A percentile compares a stretch with the other conserved stretches of the same genome.
phyloP scores from a whole-genome alignment of 2,888 invertebrate species.

The Octonoba sinensis region DNA sequence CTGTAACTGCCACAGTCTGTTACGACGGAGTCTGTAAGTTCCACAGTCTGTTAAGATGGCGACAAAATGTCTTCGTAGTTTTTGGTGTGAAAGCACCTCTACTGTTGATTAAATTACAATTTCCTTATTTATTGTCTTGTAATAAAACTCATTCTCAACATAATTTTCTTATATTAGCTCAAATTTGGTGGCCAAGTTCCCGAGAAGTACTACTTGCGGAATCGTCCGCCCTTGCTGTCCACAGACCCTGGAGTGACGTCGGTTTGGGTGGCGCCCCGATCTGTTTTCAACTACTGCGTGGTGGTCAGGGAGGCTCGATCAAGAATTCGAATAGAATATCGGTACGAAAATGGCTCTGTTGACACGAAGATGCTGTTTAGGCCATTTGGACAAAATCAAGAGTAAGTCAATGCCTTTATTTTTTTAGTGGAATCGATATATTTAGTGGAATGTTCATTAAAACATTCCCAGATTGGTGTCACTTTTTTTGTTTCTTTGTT shows the following conservation, averaged over 20 bases:
- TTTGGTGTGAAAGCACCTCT: too few species aligned
- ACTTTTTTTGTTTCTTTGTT: too few species aligned
- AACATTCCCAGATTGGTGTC: too few species aligned
- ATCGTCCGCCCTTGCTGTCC: constrained; percentile 2
- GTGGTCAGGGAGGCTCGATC: constrained; percentile 6
- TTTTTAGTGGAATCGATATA: too few species aligned
- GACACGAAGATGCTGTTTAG: constrained; percentile 23
- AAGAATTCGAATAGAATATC: constrained; percentile 13
- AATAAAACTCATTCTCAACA: too few species aligned
- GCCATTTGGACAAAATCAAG: not conserved
- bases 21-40: too few species aligned
- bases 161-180: not conserved
- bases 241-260: constrained; percentile 2
- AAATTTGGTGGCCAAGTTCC: constrained; percentile 30
- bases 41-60: too few species aligned
- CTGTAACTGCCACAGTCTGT: too few species aligned
- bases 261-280: constrained; percentile 19
- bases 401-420: not conserved
- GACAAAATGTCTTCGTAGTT: too few species aligned
- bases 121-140: too few species aligned
- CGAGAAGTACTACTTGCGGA: constrained; percentile 17
- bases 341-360: constrained; percentile 36
- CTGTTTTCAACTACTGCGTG: constrained; percentile 19
- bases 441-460: too few species aligned
- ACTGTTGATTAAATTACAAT: too few species aligned